phyloP scores from a whole-genome alignment of 2,113 vertebrate genomes.

The Australoheros scitulus region DNA sequence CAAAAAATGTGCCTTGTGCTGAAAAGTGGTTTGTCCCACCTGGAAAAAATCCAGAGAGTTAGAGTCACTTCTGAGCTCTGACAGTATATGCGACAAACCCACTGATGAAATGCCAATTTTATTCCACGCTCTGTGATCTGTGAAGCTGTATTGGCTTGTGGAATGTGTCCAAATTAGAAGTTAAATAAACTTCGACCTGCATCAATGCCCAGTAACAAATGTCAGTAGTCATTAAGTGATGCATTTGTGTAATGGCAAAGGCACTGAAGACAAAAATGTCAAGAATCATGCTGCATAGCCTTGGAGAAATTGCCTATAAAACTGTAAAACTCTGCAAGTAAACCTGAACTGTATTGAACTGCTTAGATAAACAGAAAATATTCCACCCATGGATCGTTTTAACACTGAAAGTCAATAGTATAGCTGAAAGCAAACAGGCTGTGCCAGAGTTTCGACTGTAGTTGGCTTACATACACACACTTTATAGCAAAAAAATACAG shows the following conservation, averaged over 20 bases:
- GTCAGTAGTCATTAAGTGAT: neutral
- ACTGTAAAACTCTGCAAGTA: constrained; percentile 6
- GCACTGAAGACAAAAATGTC: constrained; percentile 6
- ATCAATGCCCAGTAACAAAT: neutral
- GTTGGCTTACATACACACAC: neutral
- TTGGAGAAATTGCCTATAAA: neutral
- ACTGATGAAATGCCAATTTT: constrained; percentile 1
- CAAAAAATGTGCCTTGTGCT: neutral
- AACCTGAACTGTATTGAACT: neutral
- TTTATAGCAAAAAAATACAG: fast-evolving
- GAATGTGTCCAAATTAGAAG: neutral
- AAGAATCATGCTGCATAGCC: neutral
- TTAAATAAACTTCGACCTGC: constrained; percentile 1
- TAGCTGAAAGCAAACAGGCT: neutral
- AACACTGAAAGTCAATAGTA: neutral
- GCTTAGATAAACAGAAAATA: neutral
- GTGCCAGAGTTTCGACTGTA: neutral
- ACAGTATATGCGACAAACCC: neutral
- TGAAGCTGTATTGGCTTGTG: neutral
- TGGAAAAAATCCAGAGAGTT: neutral
- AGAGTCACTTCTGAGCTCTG: neutral
- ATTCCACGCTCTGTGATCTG: neutral
- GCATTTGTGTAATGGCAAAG: neutral
- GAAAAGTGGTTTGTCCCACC: neutral
- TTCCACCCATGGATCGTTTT: neutral